These are phyloP conservation scores for Carapus acus DNA, from an alignment of 2,797 vertebrate species.

Conservation along the genomic window DNA sequence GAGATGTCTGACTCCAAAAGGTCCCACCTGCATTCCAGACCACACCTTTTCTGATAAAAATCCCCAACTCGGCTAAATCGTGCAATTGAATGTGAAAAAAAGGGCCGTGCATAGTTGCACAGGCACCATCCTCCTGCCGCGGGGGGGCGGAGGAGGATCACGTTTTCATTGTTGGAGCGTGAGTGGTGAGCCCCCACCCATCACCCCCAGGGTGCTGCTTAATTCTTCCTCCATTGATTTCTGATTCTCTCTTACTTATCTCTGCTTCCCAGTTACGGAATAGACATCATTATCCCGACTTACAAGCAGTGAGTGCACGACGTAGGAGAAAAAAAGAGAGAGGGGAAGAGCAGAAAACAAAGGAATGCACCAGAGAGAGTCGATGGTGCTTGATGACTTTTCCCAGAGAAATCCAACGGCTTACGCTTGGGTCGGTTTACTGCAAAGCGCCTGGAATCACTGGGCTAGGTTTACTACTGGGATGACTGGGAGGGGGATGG, in stretches of 20 bases:
- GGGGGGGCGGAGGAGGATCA: too few species aligned
- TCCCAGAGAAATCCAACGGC: conserved; percentile 9
- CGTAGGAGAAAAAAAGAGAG: conserved; percentile 47
- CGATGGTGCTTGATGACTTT: conserved; percentile 18
- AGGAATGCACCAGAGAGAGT: conserved; percentile 15
- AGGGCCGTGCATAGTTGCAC: neutral
- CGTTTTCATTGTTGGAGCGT: conserved; percentile 23
- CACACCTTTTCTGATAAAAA: conserved; percentile 5
- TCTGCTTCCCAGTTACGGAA: conserved; percentile 40
- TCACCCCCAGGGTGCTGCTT: conserved; percentile 37
- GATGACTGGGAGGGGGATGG: too few species aligned
- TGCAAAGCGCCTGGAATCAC: too few species aligned
- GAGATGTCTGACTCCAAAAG: conserved; percentile 59
- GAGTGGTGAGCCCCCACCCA: conserved; percentile 33
- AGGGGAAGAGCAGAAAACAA: conserved; percentile 1
- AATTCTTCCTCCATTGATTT: conserved; percentile 55
- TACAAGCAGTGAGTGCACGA: conserved; percentile 32
- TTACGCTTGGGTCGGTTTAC: too few species aligned
- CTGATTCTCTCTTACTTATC: conserved; percentile 50
- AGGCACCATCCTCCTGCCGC: neutral
- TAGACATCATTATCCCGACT: conserved; percentile 46
- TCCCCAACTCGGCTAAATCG: conserved; percentile 15
- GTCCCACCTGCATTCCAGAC: conserved; percentile 36
- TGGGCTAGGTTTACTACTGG: too few species aligned
- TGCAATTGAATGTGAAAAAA: conserved; percentile 13